These are phyloP conservation scores for Lucilia cuprina DNA, from an alignment of 1,140 invertebrate genomes.

Conservation along the genomic window DNA sequence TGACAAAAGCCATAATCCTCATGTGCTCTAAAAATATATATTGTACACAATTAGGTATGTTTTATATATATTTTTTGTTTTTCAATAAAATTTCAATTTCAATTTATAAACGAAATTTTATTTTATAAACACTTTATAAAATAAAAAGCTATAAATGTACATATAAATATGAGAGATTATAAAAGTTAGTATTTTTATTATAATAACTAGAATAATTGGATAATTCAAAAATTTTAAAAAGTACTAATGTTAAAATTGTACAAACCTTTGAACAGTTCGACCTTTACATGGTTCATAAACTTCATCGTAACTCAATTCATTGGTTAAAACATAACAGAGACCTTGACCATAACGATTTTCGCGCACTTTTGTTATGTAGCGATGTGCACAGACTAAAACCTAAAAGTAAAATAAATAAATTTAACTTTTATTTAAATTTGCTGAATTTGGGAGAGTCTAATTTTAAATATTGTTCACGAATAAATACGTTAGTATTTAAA, in stretches of 20 bases:
- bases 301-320: conserved; percentile 75
- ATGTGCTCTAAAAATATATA: conserved; percentile 64
- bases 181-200: too few relatives aligned
- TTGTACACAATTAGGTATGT: too few relatives aligned
- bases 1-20: conserved; percentile 92
- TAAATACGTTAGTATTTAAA: too few relatives aligned
- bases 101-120: too few relatives aligned
- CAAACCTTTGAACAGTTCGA: conserved; percentile 73
- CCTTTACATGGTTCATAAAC: conserved; percentile 83
- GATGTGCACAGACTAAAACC: conserved; percentile 88
- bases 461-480: too few relatives aligned
- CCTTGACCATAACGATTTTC: conserved; percentile 86
- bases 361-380: conserved; percentile 74
- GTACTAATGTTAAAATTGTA: conserved; percentile 29
- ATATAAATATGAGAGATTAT: too few relatives aligned
- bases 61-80: too few relatives aligned
- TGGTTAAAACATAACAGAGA: conserved; percentile 84
- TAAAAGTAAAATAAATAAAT: conserved; percentile 36
- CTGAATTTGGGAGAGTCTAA: background rate
- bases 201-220: too few relatives aligned
- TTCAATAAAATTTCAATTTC: too few relatives aligned
- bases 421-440: background rate
- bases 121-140: too few relatives aligned
- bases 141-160: too few relatives aligned
- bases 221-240: background rate